Evolutionary conservation across 2,113 vertebrate genomes (phyloP).

Genomic region (Macrotis lagotis): DNA sequence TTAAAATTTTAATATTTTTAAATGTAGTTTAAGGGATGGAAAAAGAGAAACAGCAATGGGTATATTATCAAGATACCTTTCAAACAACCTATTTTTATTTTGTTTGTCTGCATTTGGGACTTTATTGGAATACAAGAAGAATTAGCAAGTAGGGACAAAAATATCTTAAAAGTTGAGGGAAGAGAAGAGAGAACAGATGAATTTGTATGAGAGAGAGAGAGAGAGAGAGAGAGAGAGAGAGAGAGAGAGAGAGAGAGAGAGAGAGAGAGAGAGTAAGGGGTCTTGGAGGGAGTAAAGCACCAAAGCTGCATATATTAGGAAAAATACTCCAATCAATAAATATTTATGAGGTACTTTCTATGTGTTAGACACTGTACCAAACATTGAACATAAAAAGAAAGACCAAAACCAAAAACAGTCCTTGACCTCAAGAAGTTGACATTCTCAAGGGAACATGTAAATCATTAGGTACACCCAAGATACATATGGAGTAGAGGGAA

Average conservation of each 20-base stretch:
- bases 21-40: background rate
- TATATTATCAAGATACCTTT: background rate
- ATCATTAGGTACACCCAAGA: background rate
- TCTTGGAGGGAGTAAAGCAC: background rate
- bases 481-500: background rate
- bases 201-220: background rate
- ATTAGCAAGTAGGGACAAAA: background rate
- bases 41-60: background rate
- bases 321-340: background rate
- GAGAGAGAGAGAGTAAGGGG: too few species aligned
- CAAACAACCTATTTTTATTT: background rate
- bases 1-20: too few species aligned
- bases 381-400: background rate
- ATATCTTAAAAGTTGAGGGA: background rate
- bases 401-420: background rate
- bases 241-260: too few species aligned
- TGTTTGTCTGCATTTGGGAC: background rate
- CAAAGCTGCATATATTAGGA: background rate
- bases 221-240: too few species aligned
- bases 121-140: background rate
- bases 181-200: background rate
- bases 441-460: background rate
- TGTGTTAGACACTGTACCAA: background rate
- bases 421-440: background rate
- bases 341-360: background rate